A percentile compares a stretch with the other conserved stretches of the same genome.
These are phyloP conservation scores for Pristionchus mayeri DNA, from an alignment of 2,888 invertebrate genomes.

Conservation along the genomic window DNA sequence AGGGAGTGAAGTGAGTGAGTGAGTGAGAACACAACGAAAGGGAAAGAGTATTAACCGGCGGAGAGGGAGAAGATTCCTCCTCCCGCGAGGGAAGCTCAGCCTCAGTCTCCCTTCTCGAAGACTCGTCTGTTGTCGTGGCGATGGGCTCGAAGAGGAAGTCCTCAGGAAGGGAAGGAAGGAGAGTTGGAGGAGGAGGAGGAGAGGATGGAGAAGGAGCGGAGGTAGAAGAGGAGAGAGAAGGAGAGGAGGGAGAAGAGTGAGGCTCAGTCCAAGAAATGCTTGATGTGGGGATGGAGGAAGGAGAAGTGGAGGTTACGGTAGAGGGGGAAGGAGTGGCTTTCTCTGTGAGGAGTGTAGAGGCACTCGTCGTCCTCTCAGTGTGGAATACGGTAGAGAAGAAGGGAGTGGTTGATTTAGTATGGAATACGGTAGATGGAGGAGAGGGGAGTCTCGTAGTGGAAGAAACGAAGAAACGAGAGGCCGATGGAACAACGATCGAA, in stretches of 20 bases:
- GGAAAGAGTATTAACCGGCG: slow-evolving; percentile 30
- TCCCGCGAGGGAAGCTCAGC: not conserved
- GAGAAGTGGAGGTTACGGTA: no score
- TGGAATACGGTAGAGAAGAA: not conserved
- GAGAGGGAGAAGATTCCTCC: not conserved
- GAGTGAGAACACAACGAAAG: not conserved
- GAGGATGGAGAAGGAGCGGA: not conserved
- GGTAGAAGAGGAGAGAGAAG: not conserved
- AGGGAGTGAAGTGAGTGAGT: slow-evolving; percentile 2
- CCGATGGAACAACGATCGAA: not conserved
- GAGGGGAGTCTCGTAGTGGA: not conserved
- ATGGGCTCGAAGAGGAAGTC: not conserved
- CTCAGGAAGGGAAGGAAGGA: not conserved
- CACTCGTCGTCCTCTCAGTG: no score
- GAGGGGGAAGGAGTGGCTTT: no score
- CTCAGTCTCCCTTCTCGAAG: not conserved
- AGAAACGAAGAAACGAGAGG: not conserved
- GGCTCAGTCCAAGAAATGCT: no score
- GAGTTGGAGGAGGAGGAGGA: not conserved
- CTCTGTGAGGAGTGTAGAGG: no score
- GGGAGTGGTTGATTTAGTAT: no score
- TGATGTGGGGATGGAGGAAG: not conserved
- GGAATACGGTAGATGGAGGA: not conserved
- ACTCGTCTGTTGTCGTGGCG: not conserved
- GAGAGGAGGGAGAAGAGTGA: not conserved